phyloP scores from a whole-genome alignment of 2,113 vertebrate genomes.

The Ophthalmolycus amberensis region DNA sequence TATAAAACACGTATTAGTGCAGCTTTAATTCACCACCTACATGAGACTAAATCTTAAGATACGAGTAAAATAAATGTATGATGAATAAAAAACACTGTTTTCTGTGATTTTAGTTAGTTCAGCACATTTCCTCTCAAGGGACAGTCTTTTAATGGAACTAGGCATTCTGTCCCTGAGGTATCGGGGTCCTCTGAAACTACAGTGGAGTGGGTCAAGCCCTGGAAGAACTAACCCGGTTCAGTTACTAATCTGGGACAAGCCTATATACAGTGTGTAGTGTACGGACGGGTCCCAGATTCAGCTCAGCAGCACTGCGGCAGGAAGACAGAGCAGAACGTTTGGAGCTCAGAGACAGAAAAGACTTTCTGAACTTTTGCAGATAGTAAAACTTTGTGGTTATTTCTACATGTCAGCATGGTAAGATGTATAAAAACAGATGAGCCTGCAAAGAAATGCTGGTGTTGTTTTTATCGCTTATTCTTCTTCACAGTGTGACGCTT shows the following conservation, averaged over 20 bases:
- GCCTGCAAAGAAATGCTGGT: not conserved
- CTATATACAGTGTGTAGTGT: slow-evolving; percentile 51
- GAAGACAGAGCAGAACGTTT: slow-evolving; percentile 14
- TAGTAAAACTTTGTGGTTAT: not conserved
- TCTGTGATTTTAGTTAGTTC: slow-evolving; percentile 37
- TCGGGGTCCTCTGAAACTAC: slow-evolving; percentile 43
- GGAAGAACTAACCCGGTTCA: slow-evolving; percentile 81
- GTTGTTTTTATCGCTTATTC: not conserved
- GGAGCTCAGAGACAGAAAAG: not conserved
- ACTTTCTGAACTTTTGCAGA: not conserved
- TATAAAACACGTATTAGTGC: not conserved
- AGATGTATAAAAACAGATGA: not conserved
- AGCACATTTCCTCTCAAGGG: slow-evolving; percentile 42
- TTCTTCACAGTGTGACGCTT: not conserved
- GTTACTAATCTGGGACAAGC: slow-evolving; percentile 74
- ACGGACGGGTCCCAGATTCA: slow-evolving; percentile 60
- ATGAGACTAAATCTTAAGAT: not conserved
- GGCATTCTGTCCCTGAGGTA: slow-evolving; percentile 59
- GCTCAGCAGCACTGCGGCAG: slow-evolving; percentile 49
- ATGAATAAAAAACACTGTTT: not conserved
- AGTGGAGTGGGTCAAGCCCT: slow-evolving; percentile 65
- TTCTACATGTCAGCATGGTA: not conserved
- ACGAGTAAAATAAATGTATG: too few species aligned
- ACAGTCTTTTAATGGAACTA: slow-evolving; percentile 49
- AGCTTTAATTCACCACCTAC: not conserved